Evolutionary conservation across 2,888 invertebrate genomes (phyloP).

Genomic region (Parochlus steinenii): DNA sequence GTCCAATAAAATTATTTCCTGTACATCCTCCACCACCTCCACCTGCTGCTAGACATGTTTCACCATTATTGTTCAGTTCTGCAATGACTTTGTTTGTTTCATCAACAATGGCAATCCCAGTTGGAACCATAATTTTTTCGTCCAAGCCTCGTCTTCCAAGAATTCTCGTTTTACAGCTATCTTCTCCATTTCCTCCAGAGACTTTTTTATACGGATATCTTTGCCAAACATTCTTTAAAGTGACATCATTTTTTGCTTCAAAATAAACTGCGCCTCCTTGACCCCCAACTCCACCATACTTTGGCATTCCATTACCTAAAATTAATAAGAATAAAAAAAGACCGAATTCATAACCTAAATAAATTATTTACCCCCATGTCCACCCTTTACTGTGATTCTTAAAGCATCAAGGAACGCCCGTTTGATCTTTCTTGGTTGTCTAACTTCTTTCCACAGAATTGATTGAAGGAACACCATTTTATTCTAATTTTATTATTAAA

Average conservation of each 20-base stretch:
- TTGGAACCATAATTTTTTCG: conserved; percentile 55
- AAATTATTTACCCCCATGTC: conserved; percentile 48
- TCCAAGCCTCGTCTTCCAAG: conserved; percentile 60
- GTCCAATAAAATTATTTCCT: conserved; percentile 60
- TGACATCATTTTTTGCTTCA: conserved; percentile 42
- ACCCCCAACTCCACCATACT: conserved; percentile 81
- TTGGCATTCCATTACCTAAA: conserved; percentile 43
- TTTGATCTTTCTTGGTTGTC: too few relatives aligned
- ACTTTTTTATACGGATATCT: conserved; percentile 21
- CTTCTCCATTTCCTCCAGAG: conserved; percentile 50
- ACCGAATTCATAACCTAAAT: conserved; percentile 1
- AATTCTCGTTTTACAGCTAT: conserved; percentile 57
- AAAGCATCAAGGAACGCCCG: conserved; percentile 62
- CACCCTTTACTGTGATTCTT: conserved; percentile 62
- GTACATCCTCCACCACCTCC: conserved; percentile 71
- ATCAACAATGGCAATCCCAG: conserved; percentile 58
- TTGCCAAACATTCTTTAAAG: conserved; percentile 35
- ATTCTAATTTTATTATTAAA: too few relatives aligned
- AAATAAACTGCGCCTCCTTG: conserved; percentile 76
- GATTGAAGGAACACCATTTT: too few relatives aligned
- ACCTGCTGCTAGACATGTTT: conserved; percentile 52
- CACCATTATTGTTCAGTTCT: conserved; percentile 52
- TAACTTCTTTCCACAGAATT: too few relatives aligned
- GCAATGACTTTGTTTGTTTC: conserved; percentile 45
- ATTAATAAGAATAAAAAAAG: conserved; percentile 10